phyloP scores from a whole-genome alignment of 2,113 vertebrate species.

The Paratilapia polleni region DNA sequence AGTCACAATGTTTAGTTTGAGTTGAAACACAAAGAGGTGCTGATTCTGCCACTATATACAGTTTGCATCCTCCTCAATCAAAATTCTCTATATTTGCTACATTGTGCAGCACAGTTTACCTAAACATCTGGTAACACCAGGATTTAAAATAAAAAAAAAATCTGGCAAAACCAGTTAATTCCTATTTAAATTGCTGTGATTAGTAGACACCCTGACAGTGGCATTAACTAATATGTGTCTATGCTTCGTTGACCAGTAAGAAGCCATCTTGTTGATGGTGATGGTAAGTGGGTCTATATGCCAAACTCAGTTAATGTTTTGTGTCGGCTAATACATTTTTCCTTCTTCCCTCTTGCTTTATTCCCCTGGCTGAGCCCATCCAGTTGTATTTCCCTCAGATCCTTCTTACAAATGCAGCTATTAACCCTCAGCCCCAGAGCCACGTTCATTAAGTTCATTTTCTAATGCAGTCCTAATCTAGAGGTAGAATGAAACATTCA shows the following conservation, averaged over 20 bases:
- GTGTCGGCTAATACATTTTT: background rate
- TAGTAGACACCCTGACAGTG: too few species aligned
- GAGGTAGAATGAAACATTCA: conserved; percentile 63
- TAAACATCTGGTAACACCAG: too few species aligned
- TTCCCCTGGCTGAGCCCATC: background rate
- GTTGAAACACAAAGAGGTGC: background rate
- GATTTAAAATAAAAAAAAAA: too few species aligned
- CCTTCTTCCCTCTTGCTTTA: background rate
- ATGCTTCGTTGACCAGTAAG: background rate
- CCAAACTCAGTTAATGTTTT: background rate
- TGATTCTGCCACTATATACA: background rate
- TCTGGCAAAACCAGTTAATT: too few species aligned
- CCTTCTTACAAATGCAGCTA: conserved; percentile 10
- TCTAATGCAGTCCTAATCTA: conserved; percentile 33
- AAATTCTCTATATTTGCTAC: too few species aligned
- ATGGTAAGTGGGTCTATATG: background rate
- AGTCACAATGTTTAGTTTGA: background rate
- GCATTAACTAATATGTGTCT: background rate
- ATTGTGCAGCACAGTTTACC: too few species aligned
- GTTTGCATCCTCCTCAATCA: background rate
- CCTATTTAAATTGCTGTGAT: too few species aligned
- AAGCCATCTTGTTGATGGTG: background rate
- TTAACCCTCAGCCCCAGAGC: conserved; percentile 40
- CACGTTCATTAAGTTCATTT: conserved; percentile 45
- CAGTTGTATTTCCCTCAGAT: background rate